Percentiles rank a stretch among this genome's conserved stretches.
phyloP scores from a whole-genome alignment of 37 sponge, comb jelly and placozoan species.

The Crambe crambe region DNA sequence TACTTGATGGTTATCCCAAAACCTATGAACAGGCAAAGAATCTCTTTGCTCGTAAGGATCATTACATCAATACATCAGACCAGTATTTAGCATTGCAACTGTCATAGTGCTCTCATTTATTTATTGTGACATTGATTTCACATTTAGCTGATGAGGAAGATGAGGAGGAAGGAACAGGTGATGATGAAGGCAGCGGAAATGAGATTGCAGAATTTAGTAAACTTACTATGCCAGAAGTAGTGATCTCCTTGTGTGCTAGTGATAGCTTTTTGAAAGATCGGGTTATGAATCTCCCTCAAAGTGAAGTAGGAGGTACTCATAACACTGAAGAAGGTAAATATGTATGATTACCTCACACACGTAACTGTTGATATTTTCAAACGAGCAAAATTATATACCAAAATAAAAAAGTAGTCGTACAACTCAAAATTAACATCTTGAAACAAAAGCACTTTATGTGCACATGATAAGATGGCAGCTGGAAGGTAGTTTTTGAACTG shows the following conservation, averaged over 20 bases:
- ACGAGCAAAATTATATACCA: too few species aligned
- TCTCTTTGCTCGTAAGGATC: constrained; percentile 81
- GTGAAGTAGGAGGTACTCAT: constrained; percentile 82
- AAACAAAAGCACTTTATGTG: background rate
- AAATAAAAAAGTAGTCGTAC: too few species aligned
- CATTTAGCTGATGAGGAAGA: constrained; percentile 42
- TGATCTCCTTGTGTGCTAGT: constrained; percentile 76
- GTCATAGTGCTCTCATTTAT: background rate
- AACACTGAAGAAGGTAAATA: constrained; percentile 85
- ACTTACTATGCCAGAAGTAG: constrained; percentile 87
- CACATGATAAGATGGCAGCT: too few species aligned
- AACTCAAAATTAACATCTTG: too few species aligned
- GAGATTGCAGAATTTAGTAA: constrained; percentile 51
- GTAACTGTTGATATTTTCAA: too few species aligned
- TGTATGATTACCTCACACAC: constrained; percentile 4
- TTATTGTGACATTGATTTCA: background rate
- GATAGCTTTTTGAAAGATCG: constrained; percentile 89
- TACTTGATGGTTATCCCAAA: constrained; percentile 95
- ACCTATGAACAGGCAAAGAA: constrained; percentile 87
- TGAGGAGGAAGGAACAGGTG: constrained; percentile 56
- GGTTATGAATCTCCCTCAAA: constrained; percentile 92
- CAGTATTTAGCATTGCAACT: background rate
- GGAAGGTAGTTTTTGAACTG: too few species aligned
- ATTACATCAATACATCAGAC: background rate
- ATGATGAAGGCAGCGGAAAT: constrained; percentile 47